Percentiles rank a stretch among this genome's conserved stretches.
Conservation (phyloP, 2,888 invertebrate genomes). For the Caenorhabditis imperialis region DNA sequence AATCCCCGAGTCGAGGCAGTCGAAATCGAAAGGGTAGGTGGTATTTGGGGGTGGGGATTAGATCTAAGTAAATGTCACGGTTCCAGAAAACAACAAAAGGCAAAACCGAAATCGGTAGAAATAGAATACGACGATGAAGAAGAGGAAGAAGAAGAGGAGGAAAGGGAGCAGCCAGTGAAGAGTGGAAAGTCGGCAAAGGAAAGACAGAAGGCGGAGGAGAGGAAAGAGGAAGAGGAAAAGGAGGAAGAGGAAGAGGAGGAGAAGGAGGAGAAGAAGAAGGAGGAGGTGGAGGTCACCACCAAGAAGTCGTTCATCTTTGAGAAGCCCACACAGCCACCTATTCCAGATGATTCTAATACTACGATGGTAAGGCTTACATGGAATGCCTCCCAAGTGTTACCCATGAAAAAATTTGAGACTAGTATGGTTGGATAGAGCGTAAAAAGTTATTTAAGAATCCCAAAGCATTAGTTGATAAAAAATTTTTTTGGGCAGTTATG, state of each 20-base stretch:
- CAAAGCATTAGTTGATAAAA: too few species aligned
- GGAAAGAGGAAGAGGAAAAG: slow-evolving; percentile 58
- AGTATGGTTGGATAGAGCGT: too few species aligned
- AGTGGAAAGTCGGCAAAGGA: slow-evolving; percentile 33
- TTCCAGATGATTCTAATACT: slow-evolving; percentile 69
- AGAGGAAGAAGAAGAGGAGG: slow-evolving; percentile 55
- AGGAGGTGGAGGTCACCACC: slow-evolving; percentile 46
- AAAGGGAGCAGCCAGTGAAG: slow-evolving; percentile 40
- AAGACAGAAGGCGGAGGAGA: slow-evolving; percentile 35
- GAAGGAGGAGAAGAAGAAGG: slow-evolving; percentile 43
- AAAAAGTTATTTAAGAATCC: too few species aligned
- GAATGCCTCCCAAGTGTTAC: too few species aligned
- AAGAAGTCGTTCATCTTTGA: slow-evolving; percentile 72
- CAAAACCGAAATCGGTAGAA: slow-evolving; percentile 43
- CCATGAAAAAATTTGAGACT: too few species aligned
- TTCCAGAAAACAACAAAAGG: slow-evolving; percentile 51
- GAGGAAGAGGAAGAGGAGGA: slow-evolving; percentile 56
- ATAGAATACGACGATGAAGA: slow-evolving; percentile 62
- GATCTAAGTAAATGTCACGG: too few species aligned
- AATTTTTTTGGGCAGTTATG: too few species aligned
- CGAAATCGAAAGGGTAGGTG: slow-evolving; percentile 21
- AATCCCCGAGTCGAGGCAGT: slow-evolving; percentile 44
- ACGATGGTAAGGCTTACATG: too few species aligned
- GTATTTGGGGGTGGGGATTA: not conserved
- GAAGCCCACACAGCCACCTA: slow-evolving; percentile 70